A percentile compares a stretch with the other conserved stretches of the same genome.
phyloP scores from a whole-genome alignment of 2,888 invertebrate species.

The Caenorhabditis parvicauda region DNA sequence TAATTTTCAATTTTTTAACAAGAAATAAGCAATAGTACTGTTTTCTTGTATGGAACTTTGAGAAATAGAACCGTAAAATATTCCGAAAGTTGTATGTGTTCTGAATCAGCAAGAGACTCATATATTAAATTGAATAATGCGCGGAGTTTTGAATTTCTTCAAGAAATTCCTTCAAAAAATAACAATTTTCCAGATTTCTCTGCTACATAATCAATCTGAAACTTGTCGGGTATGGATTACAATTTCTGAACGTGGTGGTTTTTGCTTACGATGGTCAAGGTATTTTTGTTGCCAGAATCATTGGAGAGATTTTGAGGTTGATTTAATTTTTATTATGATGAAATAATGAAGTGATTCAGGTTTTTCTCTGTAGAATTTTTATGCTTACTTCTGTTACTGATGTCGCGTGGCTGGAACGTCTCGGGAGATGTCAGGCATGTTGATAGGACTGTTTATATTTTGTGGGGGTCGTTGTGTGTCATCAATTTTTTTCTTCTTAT shows the following conservation, averaged over 20 bases:
- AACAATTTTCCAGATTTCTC: conserved; percentile 18
- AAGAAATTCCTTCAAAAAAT: neutral
- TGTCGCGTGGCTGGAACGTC: conserved; percentile 96
- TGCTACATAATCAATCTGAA: conserved; percentile 37
- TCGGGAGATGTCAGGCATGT: conserved; percentile 16
- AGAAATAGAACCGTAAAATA: too few species aligned
- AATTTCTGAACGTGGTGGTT: conserved; percentile 82
- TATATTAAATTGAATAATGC: too few species aligned
- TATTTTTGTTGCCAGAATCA: conserved; percentile 76
- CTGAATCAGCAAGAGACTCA: too few species aligned
- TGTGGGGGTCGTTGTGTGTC: conserved; percentile 87
- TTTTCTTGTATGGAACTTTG: neutral
- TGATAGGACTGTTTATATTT: conserved; percentile 72
- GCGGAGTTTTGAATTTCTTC: neutral
- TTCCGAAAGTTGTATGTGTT: too few species aligned
- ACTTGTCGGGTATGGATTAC: conserved; percentile 75
- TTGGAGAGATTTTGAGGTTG: conserved; percentile 77
- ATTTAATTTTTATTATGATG: conserved; percentile 70
- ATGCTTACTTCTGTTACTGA: conserved; percentile 83
- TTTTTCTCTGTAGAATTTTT: conserved; percentile 72
- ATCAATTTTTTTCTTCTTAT: conserved; percentile 88
- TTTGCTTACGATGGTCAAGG: conserved; percentile 89
- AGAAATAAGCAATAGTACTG: neutral
- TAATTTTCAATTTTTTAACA: conserved; percentile 4
- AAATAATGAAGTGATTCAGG: conserved; percentile 5